Evolutionary conservation across 2,113 vertebrate species (phyloP).

Genomic region (Cacatua alba): DNA sequence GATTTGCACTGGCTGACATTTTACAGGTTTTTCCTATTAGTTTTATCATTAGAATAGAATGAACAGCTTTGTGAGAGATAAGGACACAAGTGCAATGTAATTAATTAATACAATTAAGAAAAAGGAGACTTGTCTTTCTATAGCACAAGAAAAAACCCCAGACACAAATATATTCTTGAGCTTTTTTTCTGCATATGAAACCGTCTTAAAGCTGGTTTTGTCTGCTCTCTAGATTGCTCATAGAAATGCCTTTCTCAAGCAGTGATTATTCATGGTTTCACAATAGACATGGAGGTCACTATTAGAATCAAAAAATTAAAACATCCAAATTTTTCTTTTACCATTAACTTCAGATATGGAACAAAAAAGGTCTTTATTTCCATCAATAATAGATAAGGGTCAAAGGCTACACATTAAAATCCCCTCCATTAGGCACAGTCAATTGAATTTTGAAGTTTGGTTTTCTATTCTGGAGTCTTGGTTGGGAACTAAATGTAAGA

Average conservation of each 20-base stretch:
- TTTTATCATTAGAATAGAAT: not conserved
- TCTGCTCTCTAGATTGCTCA: conserved; percentile 20
- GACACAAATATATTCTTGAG: not conserved
- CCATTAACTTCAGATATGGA: conserved; percentile 49
- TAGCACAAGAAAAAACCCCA: not conserved
- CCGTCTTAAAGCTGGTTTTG: conserved; percentile 33
- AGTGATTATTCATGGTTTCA: conserved; percentile 58
- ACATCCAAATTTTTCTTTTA: conserved; percentile 38
- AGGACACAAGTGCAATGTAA: not conserved
- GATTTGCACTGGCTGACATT: not conserved
- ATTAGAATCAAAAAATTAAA: conserved; percentile 25
- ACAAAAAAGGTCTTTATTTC: conserved; percentile 63
- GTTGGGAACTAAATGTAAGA: conserved; percentile 55
- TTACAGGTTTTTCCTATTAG: not conserved
- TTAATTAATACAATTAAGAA: not conserved
- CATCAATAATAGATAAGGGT: conserved; percentile 49
- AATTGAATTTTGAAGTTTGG: conserved; percentile 51
- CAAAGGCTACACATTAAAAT: conserved; percentile 62
- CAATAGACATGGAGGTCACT: conserved; percentile 35
- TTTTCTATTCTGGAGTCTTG: conserved; percentile 37
- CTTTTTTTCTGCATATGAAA: not conserved
- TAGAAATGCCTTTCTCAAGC: conserved; percentile 36
- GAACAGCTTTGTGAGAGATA: not conserved
- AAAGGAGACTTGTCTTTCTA: not conserved
- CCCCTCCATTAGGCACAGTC: conserved; percentile 65